Evolutionary conservation across 2,113 vertebrate genomes (phyloP).

Genomic region (Gopherus evgoodei): DNA sequence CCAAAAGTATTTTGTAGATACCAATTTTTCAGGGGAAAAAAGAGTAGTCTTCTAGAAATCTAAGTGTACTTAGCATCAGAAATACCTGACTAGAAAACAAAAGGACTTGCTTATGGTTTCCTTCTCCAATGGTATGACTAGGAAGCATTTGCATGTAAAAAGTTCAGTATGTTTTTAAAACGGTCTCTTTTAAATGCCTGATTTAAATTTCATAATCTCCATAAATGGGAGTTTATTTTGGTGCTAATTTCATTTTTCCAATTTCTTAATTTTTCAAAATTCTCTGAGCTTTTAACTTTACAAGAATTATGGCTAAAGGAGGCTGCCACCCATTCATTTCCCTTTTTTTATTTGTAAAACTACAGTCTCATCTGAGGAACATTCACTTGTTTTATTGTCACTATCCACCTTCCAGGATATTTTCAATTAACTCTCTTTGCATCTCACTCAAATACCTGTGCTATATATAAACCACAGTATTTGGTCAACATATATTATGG

Average conservation of each 20-base stretch:
- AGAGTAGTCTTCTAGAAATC: background rate
- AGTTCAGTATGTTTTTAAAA: constrained; percentile 2
- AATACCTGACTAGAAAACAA: constrained; percentile 19
- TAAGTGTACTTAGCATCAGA: constrained; percentile 14
- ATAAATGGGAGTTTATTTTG: background rate
- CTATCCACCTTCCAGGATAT: background rate
- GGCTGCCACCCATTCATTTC: background rate
- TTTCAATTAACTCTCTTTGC: background rate
- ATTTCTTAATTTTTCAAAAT: background rate
- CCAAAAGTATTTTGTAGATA: constrained; percentile 39
- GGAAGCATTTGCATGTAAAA: constrained; percentile 4
- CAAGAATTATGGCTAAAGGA: background rate
- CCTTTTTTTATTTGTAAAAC: background rate
- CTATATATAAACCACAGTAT: background rate
- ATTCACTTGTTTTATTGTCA: background rate
- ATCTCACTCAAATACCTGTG: background rate
- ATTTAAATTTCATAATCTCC: constrained; percentile 2
- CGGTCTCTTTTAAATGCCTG: background rate
- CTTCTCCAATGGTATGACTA: background rate
- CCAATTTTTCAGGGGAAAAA: background rate
- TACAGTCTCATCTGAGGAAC: background rate
- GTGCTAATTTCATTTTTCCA: background rate
- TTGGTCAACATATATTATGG: background rate
- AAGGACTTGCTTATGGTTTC: background rate
- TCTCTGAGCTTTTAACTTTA: background rate